Base-by-base conservation (phyloP, 1,140 invertebrate genomes). In the Lepeophtheirus salmonis region DNA sequence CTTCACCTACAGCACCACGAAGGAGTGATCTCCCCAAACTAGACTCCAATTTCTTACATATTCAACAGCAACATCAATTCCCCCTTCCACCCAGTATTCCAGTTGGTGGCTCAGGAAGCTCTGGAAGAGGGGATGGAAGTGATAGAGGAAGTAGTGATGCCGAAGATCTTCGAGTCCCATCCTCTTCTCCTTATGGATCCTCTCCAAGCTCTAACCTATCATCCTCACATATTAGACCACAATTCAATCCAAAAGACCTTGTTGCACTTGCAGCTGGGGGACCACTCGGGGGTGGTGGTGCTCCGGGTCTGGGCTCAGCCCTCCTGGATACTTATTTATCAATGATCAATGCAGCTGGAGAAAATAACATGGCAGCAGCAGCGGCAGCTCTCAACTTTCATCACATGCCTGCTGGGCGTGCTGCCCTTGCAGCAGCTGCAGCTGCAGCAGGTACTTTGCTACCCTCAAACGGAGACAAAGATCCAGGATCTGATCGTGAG, bases 1-100 rank as follows among this genome's bases (percentile, higher is more conserved):
- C 84, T 0, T 88, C 84, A 0, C 84, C 85, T 2, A 87, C 85
- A 0, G 84, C 84, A 10, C 82, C 82, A 1, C 63, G 64, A 14
- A 60, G 64, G 12, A 75, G 83, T 26, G 59, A 61, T 24, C 51
- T 61, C 10, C 59, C 59, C 17, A 61, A 61, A 50, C 59, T 61
- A 14, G 59, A 61, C 25, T 21, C 16, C 59, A 55, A 21, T 16
- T 24, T 61, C 21, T 55, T 50, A 16, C 23, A 57, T 13, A 52
- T 61, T 12, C 50, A 53, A 16, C 30, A 17, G 30, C 16, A 6
- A 21, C 48, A 61, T 20, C 59, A 61, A 16, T 61, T 61, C 51
- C 59, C 59, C 6, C 59, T 61, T 13, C 59, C 59, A 22, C 50
- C 59, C 2, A 55, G 41, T 12, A 18, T 61, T 6, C 56, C 23